Conservation (phyloP, 2,888 invertebrate genomes). For the Lasioglossum vierecki region DNA sequence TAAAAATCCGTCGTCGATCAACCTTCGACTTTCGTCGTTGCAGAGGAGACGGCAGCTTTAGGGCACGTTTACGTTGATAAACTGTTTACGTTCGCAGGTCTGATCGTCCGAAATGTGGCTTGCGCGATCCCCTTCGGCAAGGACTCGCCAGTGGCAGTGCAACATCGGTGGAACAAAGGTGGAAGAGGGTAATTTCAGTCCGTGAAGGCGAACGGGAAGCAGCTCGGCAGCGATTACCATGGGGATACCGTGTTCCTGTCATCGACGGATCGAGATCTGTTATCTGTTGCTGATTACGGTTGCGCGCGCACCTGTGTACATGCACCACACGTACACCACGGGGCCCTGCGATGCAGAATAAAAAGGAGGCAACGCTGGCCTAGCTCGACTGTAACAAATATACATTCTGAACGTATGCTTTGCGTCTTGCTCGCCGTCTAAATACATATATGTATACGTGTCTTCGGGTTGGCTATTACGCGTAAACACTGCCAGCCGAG, state of each 20-base stretch:
- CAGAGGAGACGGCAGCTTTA: too few species aligned
- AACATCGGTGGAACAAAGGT: constrained; percentile 41
- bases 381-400: constrained; percentile 63
- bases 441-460: constrained; percentile 12
- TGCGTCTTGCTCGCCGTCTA: not conserved
- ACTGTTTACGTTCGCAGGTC: not conserved
- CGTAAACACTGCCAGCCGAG: constrained; percentile 56
- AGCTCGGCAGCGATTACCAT: constrained; percentile 65
- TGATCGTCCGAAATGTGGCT: not conserved
- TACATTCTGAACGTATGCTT: constrained; percentile 34
- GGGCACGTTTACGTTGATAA: too few species aligned
- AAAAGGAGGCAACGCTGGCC: constrained; percentile 54
- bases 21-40: too few species aligned
- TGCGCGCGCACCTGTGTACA: constrained; percentile 39
- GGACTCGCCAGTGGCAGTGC: constrained; percentile 11
- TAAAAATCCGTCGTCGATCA: too few species aligned
- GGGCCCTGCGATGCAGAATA: constrained; percentile 58
- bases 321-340: not conserved
- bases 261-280: constrained; percentile 79
- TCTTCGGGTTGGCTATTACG: constrained; percentile 44
- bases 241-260: constrained; percentile 78
- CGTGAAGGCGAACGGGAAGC: constrained; percentile 68
- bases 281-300: constrained; percentile 80
- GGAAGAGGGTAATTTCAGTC: constrained; percentile 66
- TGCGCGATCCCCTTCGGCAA: not conserved